Conservation (phyloP, 1,140 invertebrate genomes). For the Drosophila melanogaster region Release_6_plus_ISO1_MT NT_033777.3:10758001-10758500, state of each 20-base stretch:
- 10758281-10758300: slow-evolving; percentile 90
- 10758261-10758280: slow-evolving; percentile 88
- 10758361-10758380: slow-evolving; percentile 87
- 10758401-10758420: slow-evolving; percentile 89
- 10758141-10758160: slow-evolving; percentile 87
- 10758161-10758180: slow-evolving; percentile 83
- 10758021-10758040: slow-evolving; percentile 87
- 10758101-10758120: neutral
- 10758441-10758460: slow-evolving; percentile 88
- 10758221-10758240: slow-evolving; percentile 87
- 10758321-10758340: slow-evolving; percentile 85
- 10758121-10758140: slow-evolving; percentile 20
- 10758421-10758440: slow-evolving; percentile 89
- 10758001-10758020: slow-evolving; percentile 90
- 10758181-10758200: slow-evolving; percentile 86
- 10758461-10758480: slow-evolving; percentile 90
- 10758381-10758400: slow-evolving; percentile 91
- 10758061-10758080: slow-evolving; percentile 92
- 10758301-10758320: slow-evolving; percentile 89
- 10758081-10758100: slow-evolving; percentile 48
- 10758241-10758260: slow-evolving; percentile 87
- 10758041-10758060: slow-evolving; percentile 87
- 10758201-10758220: slow-evolving; percentile 86
- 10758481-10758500: slow-evolving; percentile 89
- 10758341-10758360: slow-evolving; percentile 19